Base-by-base conservation (phyloP, 2,888 invertebrate species). In the Graphium colonna region DNA sequence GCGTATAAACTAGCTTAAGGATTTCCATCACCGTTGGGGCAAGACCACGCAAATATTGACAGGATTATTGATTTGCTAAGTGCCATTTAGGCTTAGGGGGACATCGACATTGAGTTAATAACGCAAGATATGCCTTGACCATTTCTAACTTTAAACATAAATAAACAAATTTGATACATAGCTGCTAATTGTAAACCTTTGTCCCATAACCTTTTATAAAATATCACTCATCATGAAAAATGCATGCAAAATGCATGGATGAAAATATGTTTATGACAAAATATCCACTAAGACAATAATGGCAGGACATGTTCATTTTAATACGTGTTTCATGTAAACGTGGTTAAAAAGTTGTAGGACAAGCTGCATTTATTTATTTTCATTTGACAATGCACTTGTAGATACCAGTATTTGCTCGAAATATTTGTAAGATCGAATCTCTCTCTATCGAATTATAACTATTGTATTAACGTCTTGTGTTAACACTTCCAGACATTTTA, bases 61-160 rank as follows among this genome's bases (percentile, higher is more conserved):
- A 16, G 8, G 36, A 31, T 18, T 46, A 46, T 46, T 46, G 38
- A 46, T 46, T 38, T 21, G 38, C 21, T 46, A 46, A 46, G 46
- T 46, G 46, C 44, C 17, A n/a, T 46, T 46, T 38, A 13, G 36
- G 21, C 13, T 46, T 17, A 46, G 46, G 38, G 45, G 46, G 18
- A 21, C 13, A 1, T 1, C 18, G 9, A 46, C 46, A 18, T 28
- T 2, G 46, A 46, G 12, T 12, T 38, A 33, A n/a, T 42, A 26
- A 42, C 17, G 12, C 36, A 17, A 5, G 33, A 36, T 45, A 45
- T 45, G 33, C 17, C 36, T 3, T 9, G n/a, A 33, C 3, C 1
- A 2, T 33, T 33, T 33, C n/a, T 3, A 33, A 9, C 8, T 33
- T 33, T 33, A 10, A 33, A 5, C n/a, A 2, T n/a, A 33, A 33